Conservation (phyloP, 2,797 vertebrate genomes). For the Peromyscus melanophrys region DNA sequence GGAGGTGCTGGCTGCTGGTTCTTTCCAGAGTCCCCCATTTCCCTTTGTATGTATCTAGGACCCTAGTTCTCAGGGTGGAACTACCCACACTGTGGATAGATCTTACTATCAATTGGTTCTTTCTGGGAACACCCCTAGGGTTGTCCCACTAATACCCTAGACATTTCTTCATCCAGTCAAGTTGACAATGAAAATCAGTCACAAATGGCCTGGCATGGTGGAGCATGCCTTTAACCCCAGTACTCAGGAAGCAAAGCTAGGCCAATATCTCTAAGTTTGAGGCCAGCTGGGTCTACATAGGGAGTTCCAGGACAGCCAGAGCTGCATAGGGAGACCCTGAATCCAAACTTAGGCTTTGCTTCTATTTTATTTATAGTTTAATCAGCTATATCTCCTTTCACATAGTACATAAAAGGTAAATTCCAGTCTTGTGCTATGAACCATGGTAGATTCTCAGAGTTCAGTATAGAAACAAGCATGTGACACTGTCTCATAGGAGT, state of each 20-base stretch:
- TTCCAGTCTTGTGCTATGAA: conserved; percentile 8
- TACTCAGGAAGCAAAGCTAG: not conserved
- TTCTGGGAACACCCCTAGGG: not conserved
- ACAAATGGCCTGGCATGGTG: not conserved
- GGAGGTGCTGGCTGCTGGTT: not conserved
- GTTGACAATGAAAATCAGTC: not conserved
- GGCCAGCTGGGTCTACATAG: not conserved
- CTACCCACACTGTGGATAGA: not conserved
- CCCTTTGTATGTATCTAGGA: not conserved
- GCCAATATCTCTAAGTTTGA: not conserved
- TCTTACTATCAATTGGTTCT: not conserved
- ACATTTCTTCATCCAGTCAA: not conserved
- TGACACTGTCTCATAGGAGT: not conserved
- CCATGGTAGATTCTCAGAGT: not conserved
- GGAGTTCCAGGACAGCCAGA: not conserved
- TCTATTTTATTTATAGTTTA: conserved; percentile 15
- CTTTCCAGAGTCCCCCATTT: not conserved
- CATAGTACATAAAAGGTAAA: not conserved
- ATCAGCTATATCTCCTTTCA: not conserved
- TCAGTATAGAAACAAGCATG: not conserved
- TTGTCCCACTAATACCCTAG: not conserved
- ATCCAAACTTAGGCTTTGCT: not conserved
- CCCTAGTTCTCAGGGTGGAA: not conserved
- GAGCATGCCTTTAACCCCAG: not conserved
- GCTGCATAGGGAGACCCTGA: not conserved